phyloP scores from a whole-genome alignment of 2,888 invertebrate genomes.

The Argyra leucocephala region DNA sequence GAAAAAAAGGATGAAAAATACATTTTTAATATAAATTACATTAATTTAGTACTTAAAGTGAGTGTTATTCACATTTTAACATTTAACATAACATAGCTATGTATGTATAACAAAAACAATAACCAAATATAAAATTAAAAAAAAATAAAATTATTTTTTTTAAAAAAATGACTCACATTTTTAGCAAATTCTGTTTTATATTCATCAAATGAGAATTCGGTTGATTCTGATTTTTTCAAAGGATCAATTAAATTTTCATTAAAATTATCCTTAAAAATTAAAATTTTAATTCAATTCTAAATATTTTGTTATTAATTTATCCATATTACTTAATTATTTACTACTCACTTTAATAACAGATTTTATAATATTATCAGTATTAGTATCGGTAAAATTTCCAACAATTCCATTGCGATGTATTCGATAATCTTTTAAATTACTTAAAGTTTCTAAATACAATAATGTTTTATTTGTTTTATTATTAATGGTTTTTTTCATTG shows the following conservation, averaged over 20 bases:
- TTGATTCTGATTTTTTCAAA: background rate
- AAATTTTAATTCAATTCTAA: background rate
- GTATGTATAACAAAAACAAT: background rate
- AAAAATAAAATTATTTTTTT: no score
- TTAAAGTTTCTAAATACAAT: conserved; percentile 28
- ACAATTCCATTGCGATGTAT: conserved; percentile 15
- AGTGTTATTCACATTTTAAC: background rate
- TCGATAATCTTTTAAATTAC: conserved; percentile 16
- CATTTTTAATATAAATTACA: no score
- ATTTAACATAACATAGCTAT: background rate
- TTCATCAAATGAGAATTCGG: conserved; percentile 16
- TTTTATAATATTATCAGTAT: background rate
- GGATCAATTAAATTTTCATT: background rate
- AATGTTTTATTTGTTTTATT: conserved; percentile 34
- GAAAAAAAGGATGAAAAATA: no score
- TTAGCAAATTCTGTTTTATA: conserved; percentile 15
- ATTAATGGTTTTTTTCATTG: conserved; percentile 31
- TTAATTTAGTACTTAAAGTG: background rate
- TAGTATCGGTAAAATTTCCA: conserved; percentile 7
- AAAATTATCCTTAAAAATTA: background rate
- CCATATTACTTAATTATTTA: background rate
- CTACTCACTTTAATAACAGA: conserved; percentile 28
- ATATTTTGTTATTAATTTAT: background rate
- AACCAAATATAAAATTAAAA: no score
- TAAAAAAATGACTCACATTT: background rate